Evolutionary conservation across 2,888 invertebrate genomes (phyloP).

Genomic region (Nomada ruficornis): DNA sequence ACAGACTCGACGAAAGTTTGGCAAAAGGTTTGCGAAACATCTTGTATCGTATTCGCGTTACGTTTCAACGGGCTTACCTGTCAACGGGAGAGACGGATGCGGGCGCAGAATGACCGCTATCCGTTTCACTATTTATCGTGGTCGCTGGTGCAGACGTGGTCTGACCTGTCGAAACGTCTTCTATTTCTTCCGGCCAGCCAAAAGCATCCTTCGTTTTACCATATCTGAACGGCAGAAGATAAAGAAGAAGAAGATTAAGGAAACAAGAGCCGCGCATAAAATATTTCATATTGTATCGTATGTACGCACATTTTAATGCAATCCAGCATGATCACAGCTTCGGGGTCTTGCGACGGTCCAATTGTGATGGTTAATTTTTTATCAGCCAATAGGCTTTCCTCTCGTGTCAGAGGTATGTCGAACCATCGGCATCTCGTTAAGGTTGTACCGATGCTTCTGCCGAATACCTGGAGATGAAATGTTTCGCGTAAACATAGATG

Average conservation of each 20-base stretch:
- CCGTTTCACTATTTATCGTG: constrained; percentile 82
- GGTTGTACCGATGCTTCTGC: constrained; percentile 90
- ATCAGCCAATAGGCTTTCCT: constrained; percentile 96
- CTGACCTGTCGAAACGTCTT: constrained; percentile 87
- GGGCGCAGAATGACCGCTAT: constrained; percentile 81
- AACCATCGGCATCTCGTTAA: constrained; percentile 95
- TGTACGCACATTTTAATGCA: constrained; percentile 91
- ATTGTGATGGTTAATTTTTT: constrained; percentile 94
- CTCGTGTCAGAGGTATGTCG: constrained; percentile 96
- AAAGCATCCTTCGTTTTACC: constrained; percentile 98
- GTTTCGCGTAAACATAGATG: background rate
- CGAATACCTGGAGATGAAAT: constrained; percentile 86
- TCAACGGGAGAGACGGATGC: constrained; percentile 87
- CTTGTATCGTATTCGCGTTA: background rate
- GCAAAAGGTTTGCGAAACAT: too few relatives aligned
- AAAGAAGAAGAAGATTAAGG: background rate
- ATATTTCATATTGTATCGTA: background rate
- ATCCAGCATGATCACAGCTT: constrained; percentile 96
- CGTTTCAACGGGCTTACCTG: constrained; percentile 81
- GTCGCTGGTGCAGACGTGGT: constrained; percentile 80
- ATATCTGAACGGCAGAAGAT: constrained; percentile 86
- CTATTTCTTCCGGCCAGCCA: constrained; percentile 98
- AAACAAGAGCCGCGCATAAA: background rate
- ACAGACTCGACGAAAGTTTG: background rate
- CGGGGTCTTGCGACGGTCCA: constrained; percentile 93